Percentiles rank a stretch among this genome's conserved stretches.
These are phyloP conservation scores for Thalassaphorura encarpata DNA, from an alignment of 1,140 invertebrate genomes.

Conservation along the genomic window DNA sequence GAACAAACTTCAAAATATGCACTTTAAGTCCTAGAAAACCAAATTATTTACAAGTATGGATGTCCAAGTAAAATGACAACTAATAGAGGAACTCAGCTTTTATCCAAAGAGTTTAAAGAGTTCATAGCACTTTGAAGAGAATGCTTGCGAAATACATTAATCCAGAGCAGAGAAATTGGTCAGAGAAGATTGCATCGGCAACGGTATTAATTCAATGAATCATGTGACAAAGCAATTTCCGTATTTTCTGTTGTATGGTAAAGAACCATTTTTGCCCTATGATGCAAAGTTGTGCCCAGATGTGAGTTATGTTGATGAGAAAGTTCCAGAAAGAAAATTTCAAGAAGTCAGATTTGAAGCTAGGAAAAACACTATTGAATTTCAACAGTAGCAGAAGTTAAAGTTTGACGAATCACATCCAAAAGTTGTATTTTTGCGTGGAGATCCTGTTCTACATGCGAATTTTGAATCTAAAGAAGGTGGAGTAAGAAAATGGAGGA, in stretches of 20 bases:
- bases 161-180: conserved; percentile 39
- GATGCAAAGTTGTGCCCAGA: background rate
- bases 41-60: conserved; percentile 21
- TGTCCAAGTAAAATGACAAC: conserved; percentile 33
- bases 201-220: conserved; percentile 42
- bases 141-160: conserved; percentile 34
- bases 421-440: background rate
- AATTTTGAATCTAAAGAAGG: background rate
- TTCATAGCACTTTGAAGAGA: conserved; percentile 12
- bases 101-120: conserved; percentile 30
- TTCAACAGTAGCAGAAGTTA: background rate
- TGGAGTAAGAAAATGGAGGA: background rate
- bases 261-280: conserved; percentile 34
- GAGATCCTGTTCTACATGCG: background rate
- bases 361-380: background rate
- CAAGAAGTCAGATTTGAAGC: background rate
- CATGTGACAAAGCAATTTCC: conserved; percentile 37
- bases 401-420: background rate
- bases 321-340: background rate
- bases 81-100: conserved; percentile 36
- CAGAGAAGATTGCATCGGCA: conserved; percentile 37
- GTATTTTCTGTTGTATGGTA: conserved; percentile 41
- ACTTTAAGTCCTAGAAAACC: background rate
- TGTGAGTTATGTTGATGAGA: background rate
- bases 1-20: background rate